A percentile compares a stretch with the other conserved stretches of the same genome.
Conservation (phyloP, 2,113 vertebrate species). For the Brienomyrus brachyistius region DNA sequence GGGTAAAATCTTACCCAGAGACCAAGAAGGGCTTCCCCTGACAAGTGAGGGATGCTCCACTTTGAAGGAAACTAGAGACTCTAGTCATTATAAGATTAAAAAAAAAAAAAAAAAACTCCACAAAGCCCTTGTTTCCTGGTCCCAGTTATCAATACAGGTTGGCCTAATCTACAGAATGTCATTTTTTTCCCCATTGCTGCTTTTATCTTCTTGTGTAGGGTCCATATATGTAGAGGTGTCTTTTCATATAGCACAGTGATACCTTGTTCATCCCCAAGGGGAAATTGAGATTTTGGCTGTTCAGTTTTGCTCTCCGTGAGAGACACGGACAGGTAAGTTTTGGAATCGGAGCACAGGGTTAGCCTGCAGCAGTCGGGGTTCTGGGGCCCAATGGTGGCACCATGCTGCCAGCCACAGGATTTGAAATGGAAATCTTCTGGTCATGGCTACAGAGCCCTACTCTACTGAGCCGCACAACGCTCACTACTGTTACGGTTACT, state of each 20-base stretch:
- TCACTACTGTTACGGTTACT: background rate
- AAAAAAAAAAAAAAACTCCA: background rate
- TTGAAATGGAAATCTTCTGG: background rate
- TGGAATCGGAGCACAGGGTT: background rate
- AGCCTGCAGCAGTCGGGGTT: background rate
- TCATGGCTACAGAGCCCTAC: background rate
- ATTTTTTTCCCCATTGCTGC: background rate
- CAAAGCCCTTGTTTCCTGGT: background rate
- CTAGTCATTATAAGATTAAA: background rate
- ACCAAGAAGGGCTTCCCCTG: conserved; percentile 18
- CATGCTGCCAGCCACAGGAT: background rate
- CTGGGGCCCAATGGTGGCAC: background rate
- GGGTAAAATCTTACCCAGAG: conserved; percentile 40
- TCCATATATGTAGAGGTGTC: background rate
- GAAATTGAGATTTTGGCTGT: background rate
- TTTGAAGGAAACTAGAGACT: background rate
- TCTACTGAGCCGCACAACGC: background rate
- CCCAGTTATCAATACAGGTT: background rate
- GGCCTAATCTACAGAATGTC: conserved; percentile 5
- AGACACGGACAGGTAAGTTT: background rate
- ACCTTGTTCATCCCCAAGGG: background rate
- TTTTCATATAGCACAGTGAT: background rate
- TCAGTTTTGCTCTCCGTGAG: background rate
- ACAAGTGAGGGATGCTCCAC: background rate
- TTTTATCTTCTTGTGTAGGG: background rate